phyloP scores from a whole-genome alignment of 2,113 vertebrate genomes.

The Gymnocephalus cernua region DNA sequence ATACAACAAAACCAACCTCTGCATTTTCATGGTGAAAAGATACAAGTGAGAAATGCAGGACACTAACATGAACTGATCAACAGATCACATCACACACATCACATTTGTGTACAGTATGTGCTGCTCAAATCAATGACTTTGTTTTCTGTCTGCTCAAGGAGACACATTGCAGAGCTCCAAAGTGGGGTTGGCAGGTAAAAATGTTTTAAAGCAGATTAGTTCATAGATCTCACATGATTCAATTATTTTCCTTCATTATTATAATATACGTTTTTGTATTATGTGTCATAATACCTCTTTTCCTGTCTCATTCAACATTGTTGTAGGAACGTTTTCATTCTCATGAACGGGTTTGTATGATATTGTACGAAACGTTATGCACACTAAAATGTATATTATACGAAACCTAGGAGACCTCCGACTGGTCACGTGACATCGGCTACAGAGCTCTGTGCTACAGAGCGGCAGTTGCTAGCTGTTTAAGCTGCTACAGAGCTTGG shows the following conservation, averaged over 20 bases:
- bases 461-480: no score
- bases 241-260: neutral
- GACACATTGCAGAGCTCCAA: conserved; percentile 72
- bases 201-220: neutral
- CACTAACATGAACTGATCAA: neutral
- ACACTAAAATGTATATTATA: no score
- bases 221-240: neutral
- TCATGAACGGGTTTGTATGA: no score
- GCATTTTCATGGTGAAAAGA: conserved; percentile 72
- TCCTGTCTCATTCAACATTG: neutral
- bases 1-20: conserved; percentile 27
- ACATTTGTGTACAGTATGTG: conserved; percentile 28
- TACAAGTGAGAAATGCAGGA: conserved; percentile 73
- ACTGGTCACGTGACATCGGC: no score
- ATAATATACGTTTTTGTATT: conserved; percentile 9
- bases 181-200: conserved; percentile 65
- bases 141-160: conserved; percentile 42
- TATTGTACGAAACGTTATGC: no score
- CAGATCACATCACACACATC: neutral
- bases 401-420: no score
- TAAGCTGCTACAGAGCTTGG: no score
- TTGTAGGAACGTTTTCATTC: neutral
- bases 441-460: no score
- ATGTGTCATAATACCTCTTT: conserved; percentile 3
- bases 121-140: neutral